Conservation (phyloP, 2,113 vertebrate species). For the Redunca redunca region DNA sequence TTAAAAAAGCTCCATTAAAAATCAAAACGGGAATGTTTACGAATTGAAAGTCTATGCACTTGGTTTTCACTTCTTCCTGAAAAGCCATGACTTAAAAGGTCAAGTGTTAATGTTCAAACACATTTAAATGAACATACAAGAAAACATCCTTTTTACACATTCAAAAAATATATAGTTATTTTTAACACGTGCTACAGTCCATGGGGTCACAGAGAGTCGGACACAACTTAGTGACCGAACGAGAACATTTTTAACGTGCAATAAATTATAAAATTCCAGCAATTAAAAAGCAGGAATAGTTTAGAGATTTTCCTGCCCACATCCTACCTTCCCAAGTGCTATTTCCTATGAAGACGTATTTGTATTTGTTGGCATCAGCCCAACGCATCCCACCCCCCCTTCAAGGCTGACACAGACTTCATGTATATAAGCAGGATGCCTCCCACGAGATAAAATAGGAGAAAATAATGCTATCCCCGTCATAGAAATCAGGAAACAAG, state of each 20-base stretch:
- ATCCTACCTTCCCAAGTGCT: fast-evolving
- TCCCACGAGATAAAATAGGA: neutral
- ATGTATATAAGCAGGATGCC: neutral
- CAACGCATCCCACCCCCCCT: neutral
- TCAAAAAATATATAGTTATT: neutral
- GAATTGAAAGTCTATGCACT: neutral
- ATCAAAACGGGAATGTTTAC: neutral
- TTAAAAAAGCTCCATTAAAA: neutral
- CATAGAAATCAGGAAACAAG: neutral
- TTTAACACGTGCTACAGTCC: neutral
- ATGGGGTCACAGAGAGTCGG: neutral
- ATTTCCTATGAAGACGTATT: no score
- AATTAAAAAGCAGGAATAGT: neutral
- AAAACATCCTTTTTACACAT: neutral
- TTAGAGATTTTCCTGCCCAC: neutral
- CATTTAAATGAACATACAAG: neutral
- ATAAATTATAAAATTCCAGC: neutral
- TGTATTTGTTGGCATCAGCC: neutral
- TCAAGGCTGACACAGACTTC: neutral
- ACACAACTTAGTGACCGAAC: neutral
- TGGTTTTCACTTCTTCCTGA: neutral
- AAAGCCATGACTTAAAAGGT: neutral
- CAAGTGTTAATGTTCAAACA: neutral
- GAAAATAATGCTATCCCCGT: neutral
- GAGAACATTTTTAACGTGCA: neutral